Evolutionary conservation across 2,113 vertebrate species (phyloP).

Genomic region (Chlorodrepanis virens): DNA sequence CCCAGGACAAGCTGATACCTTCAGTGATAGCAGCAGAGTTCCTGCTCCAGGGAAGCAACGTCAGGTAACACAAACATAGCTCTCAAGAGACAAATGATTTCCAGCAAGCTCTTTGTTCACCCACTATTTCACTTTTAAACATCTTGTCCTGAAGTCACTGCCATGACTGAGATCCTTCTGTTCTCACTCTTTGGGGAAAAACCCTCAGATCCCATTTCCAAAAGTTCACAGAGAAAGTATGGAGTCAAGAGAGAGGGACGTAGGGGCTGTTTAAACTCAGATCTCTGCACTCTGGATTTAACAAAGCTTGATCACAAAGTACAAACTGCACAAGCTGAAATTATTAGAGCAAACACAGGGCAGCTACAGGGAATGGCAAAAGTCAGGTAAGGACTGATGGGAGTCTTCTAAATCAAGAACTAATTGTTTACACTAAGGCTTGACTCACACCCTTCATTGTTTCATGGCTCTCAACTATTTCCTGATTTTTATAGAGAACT

Average conservation of each 20-base stretch:
- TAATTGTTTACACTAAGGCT: background rate
- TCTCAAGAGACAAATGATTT: background rate
- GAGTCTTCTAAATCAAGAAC: background rate
- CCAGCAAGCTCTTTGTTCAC: background rate
- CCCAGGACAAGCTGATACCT: background rate
- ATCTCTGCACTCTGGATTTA: background rate
- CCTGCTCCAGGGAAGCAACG: background rate
- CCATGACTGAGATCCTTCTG: background rate
- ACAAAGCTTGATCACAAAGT: background rate
- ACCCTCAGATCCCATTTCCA: background rate
- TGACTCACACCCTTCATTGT: background rate
- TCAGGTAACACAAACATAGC: background rate
- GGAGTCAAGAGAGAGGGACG: background rate
- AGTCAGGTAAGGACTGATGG: background rate
- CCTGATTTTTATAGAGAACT: background rate
- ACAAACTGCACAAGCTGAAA: background rate
- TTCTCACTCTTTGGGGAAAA: background rate
- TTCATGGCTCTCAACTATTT: background rate
- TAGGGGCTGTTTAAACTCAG: background rate
- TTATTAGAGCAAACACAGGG: background rate
- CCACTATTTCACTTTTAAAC: background rate
- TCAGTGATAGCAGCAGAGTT: background rate
- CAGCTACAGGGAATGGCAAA: background rate
- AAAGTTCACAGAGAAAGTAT: background rate
- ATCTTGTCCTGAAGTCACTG: background rate